Conservation (phyloP, 2,113 vertebrate genomes). For the Ptyas mucosa region DNA sequence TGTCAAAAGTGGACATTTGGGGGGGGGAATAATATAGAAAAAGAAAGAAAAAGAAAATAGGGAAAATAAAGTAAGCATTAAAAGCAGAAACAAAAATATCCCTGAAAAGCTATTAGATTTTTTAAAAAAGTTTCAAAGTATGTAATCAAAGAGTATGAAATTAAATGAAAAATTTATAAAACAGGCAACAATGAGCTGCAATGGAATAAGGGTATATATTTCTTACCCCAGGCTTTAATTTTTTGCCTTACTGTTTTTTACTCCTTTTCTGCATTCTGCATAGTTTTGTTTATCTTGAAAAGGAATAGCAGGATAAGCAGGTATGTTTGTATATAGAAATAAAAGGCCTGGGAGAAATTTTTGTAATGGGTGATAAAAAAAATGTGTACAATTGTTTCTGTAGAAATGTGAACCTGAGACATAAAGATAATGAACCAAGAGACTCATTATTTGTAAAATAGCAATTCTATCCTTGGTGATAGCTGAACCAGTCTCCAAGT, state of each 20-base stretch:
- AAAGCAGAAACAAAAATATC: not conserved
- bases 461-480: not conserved
- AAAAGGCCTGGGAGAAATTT: not conserved
- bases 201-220: not conserved
- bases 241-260: not conserved
- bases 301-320: not conserved
- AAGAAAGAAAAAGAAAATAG: not conserved
- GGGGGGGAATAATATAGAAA: not conserved
- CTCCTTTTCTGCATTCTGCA: not conserved
- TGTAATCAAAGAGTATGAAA: not conserved
- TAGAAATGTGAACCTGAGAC: not conserved
- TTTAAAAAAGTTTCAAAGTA: not conserved
- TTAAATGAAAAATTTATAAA: not conserved
- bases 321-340: not conserved
- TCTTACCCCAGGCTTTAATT: not conserved
- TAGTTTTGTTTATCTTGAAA: not conserved
- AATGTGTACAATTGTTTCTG: not conserved
- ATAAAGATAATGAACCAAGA: not conserved
- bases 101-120: not conserved
- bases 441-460: not conserved
- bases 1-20: not conserved
- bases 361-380: not conserved
- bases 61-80: not conserved
- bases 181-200: not conserved
- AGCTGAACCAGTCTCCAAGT: not conserved